phyloP scores from a whole-genome alignment of 2,113 vertebrate genomes.

The Ophthalmolycus amberensis region DNA sequence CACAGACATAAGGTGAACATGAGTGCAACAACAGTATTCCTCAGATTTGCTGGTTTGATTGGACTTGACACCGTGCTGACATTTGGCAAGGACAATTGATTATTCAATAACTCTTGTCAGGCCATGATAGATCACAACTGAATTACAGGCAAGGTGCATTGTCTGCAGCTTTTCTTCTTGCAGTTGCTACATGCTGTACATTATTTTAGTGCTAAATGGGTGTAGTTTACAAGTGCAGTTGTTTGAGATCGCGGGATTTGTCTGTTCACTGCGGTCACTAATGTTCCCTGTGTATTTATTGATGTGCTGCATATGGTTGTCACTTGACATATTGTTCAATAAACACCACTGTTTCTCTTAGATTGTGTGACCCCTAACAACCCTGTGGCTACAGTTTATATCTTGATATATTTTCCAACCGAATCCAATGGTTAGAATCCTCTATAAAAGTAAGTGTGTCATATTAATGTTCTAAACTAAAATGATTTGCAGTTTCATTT shows the following conservation, averaged over 20 bases:
- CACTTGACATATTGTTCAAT: conserved; percentile 3
- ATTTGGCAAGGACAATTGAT: conserved; percentile 71
- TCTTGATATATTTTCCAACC: neutral
- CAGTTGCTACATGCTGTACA: neutral
- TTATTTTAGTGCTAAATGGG: neutral
- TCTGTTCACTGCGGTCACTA: neutral
- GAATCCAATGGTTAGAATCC: neutral
- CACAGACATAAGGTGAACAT: conserved; percentile 14
- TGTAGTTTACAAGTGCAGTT: neutral
- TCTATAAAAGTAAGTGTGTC: neutral
- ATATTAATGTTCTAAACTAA: neutral
- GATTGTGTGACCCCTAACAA: neutral
- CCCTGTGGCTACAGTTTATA: neutral
- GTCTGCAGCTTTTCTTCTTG: conserved; percentile 30
- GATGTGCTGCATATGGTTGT: conserved; percentile 2
- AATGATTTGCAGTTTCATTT: neutral
- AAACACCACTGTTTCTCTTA: neutral
- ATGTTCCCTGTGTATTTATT: neutral
- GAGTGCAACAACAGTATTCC: conserved; percentile 39
- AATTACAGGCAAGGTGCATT: conserved; percentile 38
- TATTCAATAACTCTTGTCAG: conserved; percentile 64
- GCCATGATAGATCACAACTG: conserved; percentile 41
- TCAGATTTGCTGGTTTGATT: conserved; percentile 57
- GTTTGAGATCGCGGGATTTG: neutral
- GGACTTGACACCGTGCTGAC: conserved; percentile 56